A percentile compares a stretch with the other conserved stretches of the same genome.
phyloP scores from a whole-genome alignment of 2,888 invertebrate species.

The Sphecodes monilicornis region DNA sequence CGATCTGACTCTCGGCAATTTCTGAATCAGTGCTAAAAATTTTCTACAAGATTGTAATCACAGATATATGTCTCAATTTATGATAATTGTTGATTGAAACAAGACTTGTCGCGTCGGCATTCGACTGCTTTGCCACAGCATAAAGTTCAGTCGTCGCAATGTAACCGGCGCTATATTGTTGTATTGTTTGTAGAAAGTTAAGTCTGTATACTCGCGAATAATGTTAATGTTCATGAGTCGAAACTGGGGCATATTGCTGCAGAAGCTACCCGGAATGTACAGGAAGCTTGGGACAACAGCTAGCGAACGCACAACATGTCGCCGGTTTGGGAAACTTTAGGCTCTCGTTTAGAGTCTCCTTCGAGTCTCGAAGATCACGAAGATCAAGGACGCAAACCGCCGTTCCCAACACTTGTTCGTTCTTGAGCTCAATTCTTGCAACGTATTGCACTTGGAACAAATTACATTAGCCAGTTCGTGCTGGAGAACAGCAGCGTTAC shows the following conservation, averaged over 20 bases:
- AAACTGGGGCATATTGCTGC: conserved; percentile 11
- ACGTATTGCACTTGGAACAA: not conserved
- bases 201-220: not conserved
- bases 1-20: too few species aligned
- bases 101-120: too few species aligned
- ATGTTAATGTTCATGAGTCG: not conserved
- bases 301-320: not conserved
- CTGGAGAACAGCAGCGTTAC: too few species aligned
- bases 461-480: too few species aligned
- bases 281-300: conserved; percentile 8
- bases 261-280: not conserved
- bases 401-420: not conserved
- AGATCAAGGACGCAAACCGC: not conserved
- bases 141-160: not conserved
- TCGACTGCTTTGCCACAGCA: too few species aligned
- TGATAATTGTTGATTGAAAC: not conserved
- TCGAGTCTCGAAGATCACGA: not conserved
- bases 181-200: not conserved
- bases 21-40: too few species aligned
- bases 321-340: not conserved
- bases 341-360: not conserved
- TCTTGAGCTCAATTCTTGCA: not conserved
- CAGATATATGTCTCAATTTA: not conserved
- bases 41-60: too few species aligned
- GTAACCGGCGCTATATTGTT: not conserved